Base-by-base conservation (phyloP, 2,797 vertebrate genomes). In the Eupleurogrammus muticus region DNA sequence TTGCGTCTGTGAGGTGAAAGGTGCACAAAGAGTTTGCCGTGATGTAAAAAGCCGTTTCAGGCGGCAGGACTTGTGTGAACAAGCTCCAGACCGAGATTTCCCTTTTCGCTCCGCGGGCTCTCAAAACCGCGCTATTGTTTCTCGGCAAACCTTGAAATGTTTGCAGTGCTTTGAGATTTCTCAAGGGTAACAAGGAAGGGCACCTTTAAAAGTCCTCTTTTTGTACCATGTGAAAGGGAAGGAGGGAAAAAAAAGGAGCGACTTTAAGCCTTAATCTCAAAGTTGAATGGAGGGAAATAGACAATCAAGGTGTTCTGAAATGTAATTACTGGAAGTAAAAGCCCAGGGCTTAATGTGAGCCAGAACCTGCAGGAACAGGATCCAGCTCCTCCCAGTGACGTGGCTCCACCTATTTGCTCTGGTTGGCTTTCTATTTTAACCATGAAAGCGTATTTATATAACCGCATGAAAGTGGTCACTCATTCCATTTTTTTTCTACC, bases 281-380 rank as follows among this genome's bases (percentile, higher is more conserved):
- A 82, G 76, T 89, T n/a, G 87, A 88, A 84, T 84, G 55, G 80
- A 87, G 64, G 66, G 81, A 91, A 93, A 89, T 82, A 84, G 86
- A 90, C 87, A 90, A 90, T 91, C 81, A 81, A 77, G 82, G 84
- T 88, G 74, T 89, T 85, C 80, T 87, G 78, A 89, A 91, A 90
- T 86, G 70, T 89, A 90, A 92, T 90, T 89, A 90, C 83, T 63
- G 35, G 59, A 86, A 57, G 70, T 85, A 86, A 87, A 92, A 88
- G 85, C 85, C 61, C 36, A 50, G 48, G 63, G 85, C 75, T 81
- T 84, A 84, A 82, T 87, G 66, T 76, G 77, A 91, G 68, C 57
- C 61, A 66, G 58, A 86, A 83, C 65, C 59, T 81, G 72, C 74
- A 24, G 63, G 84, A 81, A 81, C 73, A 79, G 72, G 74, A 81